Evolutionary conservation across 2,113 vertebrate species (phyloP).

Genomic region (Pelecanoides urinatrix): DNA sequence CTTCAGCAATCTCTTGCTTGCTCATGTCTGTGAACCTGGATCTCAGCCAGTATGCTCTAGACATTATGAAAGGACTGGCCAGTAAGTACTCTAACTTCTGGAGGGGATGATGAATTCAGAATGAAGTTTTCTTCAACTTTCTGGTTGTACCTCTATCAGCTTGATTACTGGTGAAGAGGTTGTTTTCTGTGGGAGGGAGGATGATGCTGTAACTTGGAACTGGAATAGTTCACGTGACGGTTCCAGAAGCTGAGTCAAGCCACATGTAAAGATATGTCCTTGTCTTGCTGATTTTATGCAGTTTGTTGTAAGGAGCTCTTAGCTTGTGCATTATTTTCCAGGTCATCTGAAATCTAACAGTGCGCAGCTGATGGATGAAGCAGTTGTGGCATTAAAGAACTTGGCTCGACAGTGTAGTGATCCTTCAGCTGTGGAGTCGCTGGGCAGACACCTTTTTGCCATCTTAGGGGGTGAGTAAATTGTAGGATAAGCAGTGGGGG

Average conservation of each 20-base stretch:
- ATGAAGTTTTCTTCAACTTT: background rate
- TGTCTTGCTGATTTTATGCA: background rate
- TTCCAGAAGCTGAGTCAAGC: background rate
- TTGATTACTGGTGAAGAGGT: background rate
- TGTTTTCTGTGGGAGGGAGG: background rate
- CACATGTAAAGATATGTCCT: background rate
- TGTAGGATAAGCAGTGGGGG: background rate
- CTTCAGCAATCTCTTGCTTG: slow-evolving; percentile 89
- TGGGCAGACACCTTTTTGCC: slow-evolving; percentile 88
- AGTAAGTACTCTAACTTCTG: slow-evolving; percentile 75
- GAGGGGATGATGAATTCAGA: background rate
- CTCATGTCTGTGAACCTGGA: slow-evolving; percentile 90
- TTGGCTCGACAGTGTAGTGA: slow-evolving; percentile 93
- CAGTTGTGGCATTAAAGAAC: slow-evolving; percentile 88
- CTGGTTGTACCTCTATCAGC: background rate
- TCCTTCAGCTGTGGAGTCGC: slow-evolving; percentile 80
- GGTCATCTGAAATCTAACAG: slow-evolving; percentile 96
- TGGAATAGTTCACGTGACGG: background rate
- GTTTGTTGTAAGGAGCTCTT: background rate
- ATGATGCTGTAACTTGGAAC: background rate
- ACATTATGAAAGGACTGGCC: slow-evolving; percentile 91
- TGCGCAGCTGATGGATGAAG: slow-evolving; percentile 89
- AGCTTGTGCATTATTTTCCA: slow-evolving; percentile 32
- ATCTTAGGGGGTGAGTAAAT: slow-evolving; percentile 86
- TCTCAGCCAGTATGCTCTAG: slow-evolving; percentile 94